These are phyloP conservation scores for Channa maculata DNA, from an alignment of 2,113 vertebrate genomes.

Conservation along the genomic window DNA sequence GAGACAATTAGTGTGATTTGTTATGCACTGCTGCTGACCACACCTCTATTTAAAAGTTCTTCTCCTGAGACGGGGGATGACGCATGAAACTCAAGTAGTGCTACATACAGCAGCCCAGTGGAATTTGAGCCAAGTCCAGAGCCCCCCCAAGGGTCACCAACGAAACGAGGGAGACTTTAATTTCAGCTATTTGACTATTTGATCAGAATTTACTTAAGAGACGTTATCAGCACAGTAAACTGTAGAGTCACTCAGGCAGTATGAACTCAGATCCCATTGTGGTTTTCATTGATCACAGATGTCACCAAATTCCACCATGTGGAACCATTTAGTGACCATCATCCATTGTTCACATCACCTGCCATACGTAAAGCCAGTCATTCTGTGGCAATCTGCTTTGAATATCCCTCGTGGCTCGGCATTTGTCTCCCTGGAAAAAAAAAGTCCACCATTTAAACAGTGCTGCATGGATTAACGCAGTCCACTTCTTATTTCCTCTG, in stretches of 20 bases:
- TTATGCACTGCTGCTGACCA: slow-evolving; percentile 22
- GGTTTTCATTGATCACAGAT: neutral
- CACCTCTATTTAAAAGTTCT: slow-evolving; percentile 32
- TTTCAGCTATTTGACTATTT: slow-evolving; percentile 26
- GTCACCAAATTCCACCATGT: neutral
- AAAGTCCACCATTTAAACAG: slow-evolving; percentile 68
- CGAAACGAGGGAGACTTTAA: slow-evolving; percentile 24
- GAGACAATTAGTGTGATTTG: slow-evolving; percentile 55
- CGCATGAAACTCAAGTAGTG: slow-evolving; percentile 13
- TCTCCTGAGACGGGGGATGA: slow-evolving; percentile 26
- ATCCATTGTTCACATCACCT: slow-evolving; percentile 10
- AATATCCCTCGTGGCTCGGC: slow-evolving; percentile 56
- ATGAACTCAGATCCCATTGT: neutral
- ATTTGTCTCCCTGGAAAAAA: slow-evolving; percentile 72
- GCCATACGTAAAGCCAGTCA: slow-evolving; percentile 36
- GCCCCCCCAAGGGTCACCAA: neutral
- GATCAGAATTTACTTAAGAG: slow-evolving; percentile 17
- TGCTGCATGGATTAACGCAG: slow-evolving; percentile 62
- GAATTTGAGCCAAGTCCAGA: neutral
- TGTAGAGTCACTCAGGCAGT: neutral
- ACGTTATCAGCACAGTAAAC: neutral
- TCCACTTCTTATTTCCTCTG: slow-evolving; percentile 77
- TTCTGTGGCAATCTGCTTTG: slow-evolving; percentile 58
- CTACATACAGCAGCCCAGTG: neutral
- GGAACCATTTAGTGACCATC: neutral